Conservation (phyloP, 64 coral and sea anemone species). For the Montipora efflorescens region DNA sequence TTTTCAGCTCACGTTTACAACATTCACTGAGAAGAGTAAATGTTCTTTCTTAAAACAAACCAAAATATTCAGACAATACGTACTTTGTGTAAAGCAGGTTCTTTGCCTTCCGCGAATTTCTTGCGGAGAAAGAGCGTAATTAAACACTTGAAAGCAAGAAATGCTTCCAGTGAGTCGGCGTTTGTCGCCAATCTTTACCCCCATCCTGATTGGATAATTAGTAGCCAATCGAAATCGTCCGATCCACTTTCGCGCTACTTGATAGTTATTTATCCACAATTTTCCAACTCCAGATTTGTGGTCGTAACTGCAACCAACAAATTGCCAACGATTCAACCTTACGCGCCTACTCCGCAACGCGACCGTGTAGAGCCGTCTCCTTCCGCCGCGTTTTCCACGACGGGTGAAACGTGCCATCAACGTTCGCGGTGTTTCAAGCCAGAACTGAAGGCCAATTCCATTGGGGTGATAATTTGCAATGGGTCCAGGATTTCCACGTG, state of each 20-base stretch:
- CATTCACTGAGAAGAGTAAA: too few relatives aligned
- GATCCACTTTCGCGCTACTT: constrained; percentile 16
- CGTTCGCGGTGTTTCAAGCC: constrained; percentile 26
- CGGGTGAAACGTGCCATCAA: constrained; percentile 70
- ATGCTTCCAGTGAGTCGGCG: constrained; percentile 58
- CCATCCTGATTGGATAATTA: constrained; percentile 86
- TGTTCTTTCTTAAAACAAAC: not conserved
- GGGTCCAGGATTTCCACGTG: constrained; percentile 57
- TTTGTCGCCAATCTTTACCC: constrained; percentile 44
- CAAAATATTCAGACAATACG: not conserved
- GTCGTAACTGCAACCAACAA: constrained; percentile 70
- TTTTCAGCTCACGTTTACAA: too few relatives aligned
- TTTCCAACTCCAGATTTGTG: constrained; percentile 52
- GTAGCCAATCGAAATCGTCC: constrained; percentile 75
- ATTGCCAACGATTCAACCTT: constrained; percentile 64
- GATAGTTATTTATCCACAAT: constrained; percentile 65
- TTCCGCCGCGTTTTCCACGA: constrained; percentile 50
- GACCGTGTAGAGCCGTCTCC: constrained; percentile 13
- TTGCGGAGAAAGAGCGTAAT: constrained; percentile 35
- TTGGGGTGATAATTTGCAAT: constrained; percentile 95
- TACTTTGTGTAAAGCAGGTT: constrained; percentile 63
- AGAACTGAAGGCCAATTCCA: constrained; percentile 74
- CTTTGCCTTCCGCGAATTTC: constrained; percentile 17
- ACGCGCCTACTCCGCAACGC: constrained; percentile 10
- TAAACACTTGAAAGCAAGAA: constrained; percentile 89